Base-by-base conservation (phyloP, 2,888 invertebrate species). In the Synanthedon vespiformis region DNA sequence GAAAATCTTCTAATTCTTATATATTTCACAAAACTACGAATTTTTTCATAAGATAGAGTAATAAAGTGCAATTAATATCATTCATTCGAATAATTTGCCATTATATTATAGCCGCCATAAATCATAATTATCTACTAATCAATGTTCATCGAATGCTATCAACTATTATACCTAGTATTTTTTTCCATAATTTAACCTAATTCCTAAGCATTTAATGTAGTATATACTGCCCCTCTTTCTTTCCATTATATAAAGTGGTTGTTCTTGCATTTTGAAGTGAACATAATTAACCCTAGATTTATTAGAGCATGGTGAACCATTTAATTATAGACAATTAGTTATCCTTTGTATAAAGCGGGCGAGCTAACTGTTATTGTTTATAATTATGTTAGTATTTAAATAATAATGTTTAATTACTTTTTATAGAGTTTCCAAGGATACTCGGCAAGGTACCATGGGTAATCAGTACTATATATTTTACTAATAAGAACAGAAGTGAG, bases 361-460 rank as follows among this genome's bases (percentile, higher is more conserved):
- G 54, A 54, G 51, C 52, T 52, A 8, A 49, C 54, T 49, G 47
- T 54, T 44, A 34, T 34, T 34, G 34, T 34, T 44, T 44, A 44
- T 44, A 13, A 44, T 44, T 44, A 44, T 13, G 44, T 44, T 34
- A 34, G 34, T 34, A 6, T 34, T 34, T 34, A 34, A 34, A 8
- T 34, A 34, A 34, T 34, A 34, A 34, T 34, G 10, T 34, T 34
- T 34, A 34, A 34, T 34, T 34, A 10, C 34, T 10, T 34, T 34
- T 34, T 10, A 34, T 34, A 34, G 34, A 34, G 10, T 34, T 34
- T 34, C 34, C 8, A 34, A 34, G 34, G 10, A 34, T 34, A 34
- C 34, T 34, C 34, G 34, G 10, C 8, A 34, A 34, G 34, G 34
- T 34, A 34, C 34, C 34, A 34, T 34, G 34, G 10, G 34, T 34